Evolutionary conservation across 92 coral and sea anemone genomes (phyloP).

Genomic region (Phenganax subtilis): DNA sequence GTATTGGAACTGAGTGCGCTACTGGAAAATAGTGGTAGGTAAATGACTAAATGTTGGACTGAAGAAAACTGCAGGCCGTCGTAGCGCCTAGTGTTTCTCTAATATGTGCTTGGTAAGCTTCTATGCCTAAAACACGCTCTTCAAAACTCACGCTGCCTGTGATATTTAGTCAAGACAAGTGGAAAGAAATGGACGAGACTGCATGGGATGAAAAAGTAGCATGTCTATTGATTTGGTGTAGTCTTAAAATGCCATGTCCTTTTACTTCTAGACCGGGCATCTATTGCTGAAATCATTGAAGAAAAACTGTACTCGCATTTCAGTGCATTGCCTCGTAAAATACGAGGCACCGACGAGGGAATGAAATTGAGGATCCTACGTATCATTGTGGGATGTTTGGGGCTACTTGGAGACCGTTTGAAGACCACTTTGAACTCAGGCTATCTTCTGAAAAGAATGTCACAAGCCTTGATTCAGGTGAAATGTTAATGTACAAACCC

Average conservation of each 20-base stretch:
- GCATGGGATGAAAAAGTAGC: no score
- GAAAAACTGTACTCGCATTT: slow-evolving; percentile 75
- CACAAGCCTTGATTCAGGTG: slow-evolving; percentile 86
- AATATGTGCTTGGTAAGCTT: no score
- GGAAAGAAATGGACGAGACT: no score
- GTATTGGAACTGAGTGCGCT: slow-evolving; percentile 52
- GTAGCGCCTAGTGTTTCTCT: no score
- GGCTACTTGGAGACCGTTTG: slow-evolving; percentile 60
- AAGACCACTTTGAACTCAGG: slow-evolving; percentile 58
- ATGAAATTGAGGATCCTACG: slow-evolving; percentile 60
- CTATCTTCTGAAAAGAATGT: slow-evolving; percentile 72
- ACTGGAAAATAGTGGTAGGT: slow-evolving; percentile 57
- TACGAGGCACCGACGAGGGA: slow-evolving; percentile 69
- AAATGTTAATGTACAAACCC: neutral
- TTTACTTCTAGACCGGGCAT: slow-evolving; percentile 49
- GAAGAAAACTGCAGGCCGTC: neutral
- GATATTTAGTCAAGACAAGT: no score
- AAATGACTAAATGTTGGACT: neutral
- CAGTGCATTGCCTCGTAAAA: slow-evolving; percentile 66
- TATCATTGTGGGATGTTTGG: slow-evolving; percentile 69
- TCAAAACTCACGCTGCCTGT: no score
- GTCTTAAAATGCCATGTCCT: neutral
- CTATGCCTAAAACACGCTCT: no score
- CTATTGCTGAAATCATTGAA: slow-evolving; percentile 59
- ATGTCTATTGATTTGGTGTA: neutral